Evolutionary conservation across 1,140 invertebrate species (phyloP).

Genomic region (Onthophagus taurus): DNA sequence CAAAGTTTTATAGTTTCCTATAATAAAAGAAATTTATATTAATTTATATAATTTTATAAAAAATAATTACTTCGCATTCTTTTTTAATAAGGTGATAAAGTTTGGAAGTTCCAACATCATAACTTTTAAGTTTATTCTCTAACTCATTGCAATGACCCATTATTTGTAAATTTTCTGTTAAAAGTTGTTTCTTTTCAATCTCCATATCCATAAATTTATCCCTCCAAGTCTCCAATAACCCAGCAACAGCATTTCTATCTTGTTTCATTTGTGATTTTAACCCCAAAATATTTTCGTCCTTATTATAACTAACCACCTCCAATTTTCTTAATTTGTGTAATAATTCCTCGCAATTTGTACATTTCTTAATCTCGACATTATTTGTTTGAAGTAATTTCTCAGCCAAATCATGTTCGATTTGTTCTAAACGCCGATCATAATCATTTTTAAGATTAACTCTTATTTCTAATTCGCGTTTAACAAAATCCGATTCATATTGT

Average conservation of each 20-base stretch:
- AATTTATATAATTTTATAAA: neutral
- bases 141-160: neutral
- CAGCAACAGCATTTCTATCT: slow-evolving; percentile 10
- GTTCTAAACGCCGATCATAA: slow-evolving; percentile 10
- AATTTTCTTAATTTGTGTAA: neutral
- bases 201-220: slow-evolving; percentile 7
- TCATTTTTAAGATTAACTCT: slow-evolving; percentile 8
- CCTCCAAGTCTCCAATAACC: slow-evolving; percentile 9
- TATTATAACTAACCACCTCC: neutral
- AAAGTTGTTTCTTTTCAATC: slow-evolving; percentile 5
- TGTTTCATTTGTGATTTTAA: slow-evolving; percentile 4
- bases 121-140: neutral
- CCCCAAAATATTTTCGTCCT: neutral
- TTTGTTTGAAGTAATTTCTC: neutral
- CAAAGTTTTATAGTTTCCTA: slow-evolving; percentile 10
- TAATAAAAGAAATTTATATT: neutral
- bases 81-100: slow-evolving; percentile 9
- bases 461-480: slow-evolving; percentile 9
- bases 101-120: slow-evolving; percentile 3
- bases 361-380: neutral
- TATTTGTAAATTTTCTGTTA: neutral
- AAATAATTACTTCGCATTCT: slow-evolving; percentile 6
- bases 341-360: slow-evolving; percentile 9
- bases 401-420: slow-evolving; percentile 1
- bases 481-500: slow-evolving; percentile 6